phyloP scores from a whole-genome alignment of 2,888 invertebrate species.

The Perdita meconis region DNA sequence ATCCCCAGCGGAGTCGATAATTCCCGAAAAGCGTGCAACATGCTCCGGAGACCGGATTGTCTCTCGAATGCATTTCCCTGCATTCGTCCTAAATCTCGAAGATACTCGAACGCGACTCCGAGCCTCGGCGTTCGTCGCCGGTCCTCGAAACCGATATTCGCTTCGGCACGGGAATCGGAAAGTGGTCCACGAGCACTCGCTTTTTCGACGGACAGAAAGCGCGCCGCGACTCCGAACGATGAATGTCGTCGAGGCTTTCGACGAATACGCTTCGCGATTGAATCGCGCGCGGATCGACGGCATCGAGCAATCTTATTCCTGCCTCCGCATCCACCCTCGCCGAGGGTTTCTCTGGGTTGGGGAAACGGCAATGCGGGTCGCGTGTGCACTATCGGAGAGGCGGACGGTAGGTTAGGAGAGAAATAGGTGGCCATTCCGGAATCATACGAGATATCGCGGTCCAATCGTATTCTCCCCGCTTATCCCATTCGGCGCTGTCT shows the following conservation, averaged over 20 bases:
- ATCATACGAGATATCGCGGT: slow-evolving; percentile 75
- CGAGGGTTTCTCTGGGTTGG: too few species aligned
- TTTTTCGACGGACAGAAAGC: slow-evolving; percentile 25
- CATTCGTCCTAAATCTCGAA: too few species aligned
- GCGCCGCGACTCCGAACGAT: slow-evolving; percentile 25
- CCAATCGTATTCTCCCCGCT: slow-evolving; percentile 74
- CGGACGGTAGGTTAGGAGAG: slow-evolving; percentile 47
- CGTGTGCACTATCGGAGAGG: slow-evolving; percentile 60
- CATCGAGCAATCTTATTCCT: slow-evolving; percentile 66
- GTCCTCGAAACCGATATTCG: neutral
- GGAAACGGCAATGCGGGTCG: slow-evolving; percentile 65
- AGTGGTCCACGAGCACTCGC: slow-evolving; percentile 22
- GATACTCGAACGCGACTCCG: too few species aligned
- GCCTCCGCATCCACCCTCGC: too few species aligned
- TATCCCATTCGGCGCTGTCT: slow-evolving; percentile 71
- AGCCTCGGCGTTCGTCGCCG: neutral
- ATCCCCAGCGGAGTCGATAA: too few species aligned
- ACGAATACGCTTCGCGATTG: slow-evolving; percentile 47
- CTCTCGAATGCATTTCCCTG: too few species aligned
- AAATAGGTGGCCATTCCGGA: slow-evolving; percentile 68
- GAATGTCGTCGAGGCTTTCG: slow-evolving; percentile 43
- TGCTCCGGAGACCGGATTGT: too few species aligned
- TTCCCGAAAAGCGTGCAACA: too few species aligned
- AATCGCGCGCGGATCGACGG: slow-evolving; percentile 52
- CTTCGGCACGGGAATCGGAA: slow-evolving; percentile 11